Percentiles rank a stretch among this genome's conserved stretches.
Evolutionary conservation across 2,888 invertebrate species (phyloP).

Genomic region (Lasioglossum pauxillum): DNA sequence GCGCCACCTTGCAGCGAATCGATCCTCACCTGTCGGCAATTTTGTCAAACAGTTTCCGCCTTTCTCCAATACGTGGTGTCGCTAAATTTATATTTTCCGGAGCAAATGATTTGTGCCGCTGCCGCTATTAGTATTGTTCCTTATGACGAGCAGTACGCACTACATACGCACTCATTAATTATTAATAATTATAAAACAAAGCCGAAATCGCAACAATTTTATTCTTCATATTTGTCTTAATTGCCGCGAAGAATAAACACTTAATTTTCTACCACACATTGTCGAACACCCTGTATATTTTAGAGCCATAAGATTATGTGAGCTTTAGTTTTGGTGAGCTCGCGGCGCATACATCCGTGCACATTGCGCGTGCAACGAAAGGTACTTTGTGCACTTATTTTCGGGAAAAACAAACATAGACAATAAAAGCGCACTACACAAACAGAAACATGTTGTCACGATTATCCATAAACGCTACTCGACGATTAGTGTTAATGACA

Average conservation of each 20-base stretch:
- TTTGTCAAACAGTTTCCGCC: not conserved
- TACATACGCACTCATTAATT: not conserved
- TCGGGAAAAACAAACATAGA: not conserved
- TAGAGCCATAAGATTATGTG: not conserved
- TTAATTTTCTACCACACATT: not conserved
- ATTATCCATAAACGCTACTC: constrained; percentile 58
- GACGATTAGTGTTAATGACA: constrained; percentile 64
- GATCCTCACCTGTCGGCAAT: not conserved
- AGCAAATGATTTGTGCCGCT: not conserved
- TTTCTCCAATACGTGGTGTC: not conserved
- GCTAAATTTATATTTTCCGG: not conserved
- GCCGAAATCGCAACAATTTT: not conserved
- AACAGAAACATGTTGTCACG: constrained; percentile 74
- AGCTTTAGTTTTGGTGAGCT: too few relatives aligned
- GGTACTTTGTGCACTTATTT: not conserved
- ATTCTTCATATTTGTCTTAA: not conserved
- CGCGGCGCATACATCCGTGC: not conserved
- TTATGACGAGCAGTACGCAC: not conserved
- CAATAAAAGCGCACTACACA: not conserved
- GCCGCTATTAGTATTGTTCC: not conserved
- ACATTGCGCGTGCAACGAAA: not conserved
- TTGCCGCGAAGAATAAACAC: not conserved
- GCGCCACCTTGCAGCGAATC: not conserved
- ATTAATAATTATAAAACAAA: not conserved
- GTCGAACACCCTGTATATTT: not conserved